Evolutionary conservation across 2,797 vertebrate genomes (phyloP).

Genomic region (Delichon dasypus): DNA sequence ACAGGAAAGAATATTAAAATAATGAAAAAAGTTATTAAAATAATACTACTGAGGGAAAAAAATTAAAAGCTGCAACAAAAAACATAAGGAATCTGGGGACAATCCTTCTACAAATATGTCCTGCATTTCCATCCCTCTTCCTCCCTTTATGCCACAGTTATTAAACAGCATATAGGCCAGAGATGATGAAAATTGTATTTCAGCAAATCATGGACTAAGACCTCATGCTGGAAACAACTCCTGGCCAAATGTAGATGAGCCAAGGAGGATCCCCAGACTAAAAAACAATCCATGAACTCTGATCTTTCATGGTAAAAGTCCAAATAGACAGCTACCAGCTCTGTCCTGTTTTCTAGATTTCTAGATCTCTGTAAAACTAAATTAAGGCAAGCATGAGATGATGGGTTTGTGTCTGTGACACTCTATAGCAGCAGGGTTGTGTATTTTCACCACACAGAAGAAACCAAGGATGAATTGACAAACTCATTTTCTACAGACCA

Average conservation of each 20-base stretch:
- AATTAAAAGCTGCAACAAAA: neutral
- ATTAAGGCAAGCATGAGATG: neutral
- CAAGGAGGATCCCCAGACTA: neutral
- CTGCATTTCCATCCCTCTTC: neutral
- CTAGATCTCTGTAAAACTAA: neutral
- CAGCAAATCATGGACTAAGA: neutral
- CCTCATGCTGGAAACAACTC: neutral
- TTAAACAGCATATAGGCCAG: neutral
- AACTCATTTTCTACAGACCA: neutral
- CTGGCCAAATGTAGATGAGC: neutral
- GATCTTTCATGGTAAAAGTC: neutral
- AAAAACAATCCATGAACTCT: neutral
- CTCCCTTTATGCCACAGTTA: neutral
- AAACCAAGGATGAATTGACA: neutral
- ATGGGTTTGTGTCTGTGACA: neutral
- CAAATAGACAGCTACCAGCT: neutral
- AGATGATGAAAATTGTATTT: neutral
- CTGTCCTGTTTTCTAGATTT: neutral
- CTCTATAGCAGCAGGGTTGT: neutral
- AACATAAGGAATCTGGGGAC: neutral
- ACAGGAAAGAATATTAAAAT: slow-evolving; percentile 45
- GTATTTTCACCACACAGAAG: neutral
- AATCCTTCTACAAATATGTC: neutral
- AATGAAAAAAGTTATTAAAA: slow-evolving; percentile 27
- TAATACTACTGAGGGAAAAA: neutral